These are phyloP conservation scores for Cryptomyrus ogoouensis DNA, from an alignment of 2,113 vertebrate genomes.

Conservation along the genomic window DNA sequence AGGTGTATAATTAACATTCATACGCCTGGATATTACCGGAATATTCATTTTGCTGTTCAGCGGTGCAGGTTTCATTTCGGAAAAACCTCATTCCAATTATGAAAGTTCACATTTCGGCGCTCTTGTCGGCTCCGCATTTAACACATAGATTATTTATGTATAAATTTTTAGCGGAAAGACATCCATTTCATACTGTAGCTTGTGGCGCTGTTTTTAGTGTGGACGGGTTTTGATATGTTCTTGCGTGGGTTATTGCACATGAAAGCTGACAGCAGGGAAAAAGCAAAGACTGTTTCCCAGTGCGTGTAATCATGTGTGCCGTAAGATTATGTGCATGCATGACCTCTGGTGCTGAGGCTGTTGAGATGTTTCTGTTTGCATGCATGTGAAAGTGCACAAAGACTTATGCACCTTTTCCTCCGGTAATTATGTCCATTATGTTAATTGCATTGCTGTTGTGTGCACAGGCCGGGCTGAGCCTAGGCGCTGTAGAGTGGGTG, in stretches of 20 bases:
- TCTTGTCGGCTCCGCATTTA: not conserved
- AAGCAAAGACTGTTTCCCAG: not conserved
- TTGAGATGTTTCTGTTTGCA: not conserved
- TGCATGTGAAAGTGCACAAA: not conserved
- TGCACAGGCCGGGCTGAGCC: not conserved
- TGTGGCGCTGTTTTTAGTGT: not conserved
- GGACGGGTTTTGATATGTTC: not conserved
- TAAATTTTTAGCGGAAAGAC: not conserved
- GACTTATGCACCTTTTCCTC: not conserved
- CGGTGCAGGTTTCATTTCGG: not conserved
- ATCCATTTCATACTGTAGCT: not conserved
- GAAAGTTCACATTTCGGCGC: not conserved
- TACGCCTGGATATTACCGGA: not conserved
- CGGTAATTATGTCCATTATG: not conserved
- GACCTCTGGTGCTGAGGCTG: not conserved
- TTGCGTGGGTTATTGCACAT: not conserved
- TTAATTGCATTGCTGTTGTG: not conserved
- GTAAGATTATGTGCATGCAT: not conserved
- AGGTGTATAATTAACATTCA: conserved; percentile 3
- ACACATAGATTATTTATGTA: not conserved
- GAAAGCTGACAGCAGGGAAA: not conserved
- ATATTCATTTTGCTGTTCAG: not conserved
- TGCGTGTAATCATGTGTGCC: not conserved
- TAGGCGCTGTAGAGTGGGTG: not conserved
- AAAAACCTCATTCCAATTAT: not conserved